These are phyloP conservation scores for Gadus macrocephalus DNA, from an alignment of 2,113 vertebrate species.

Conservation along the genomic window DNA sequence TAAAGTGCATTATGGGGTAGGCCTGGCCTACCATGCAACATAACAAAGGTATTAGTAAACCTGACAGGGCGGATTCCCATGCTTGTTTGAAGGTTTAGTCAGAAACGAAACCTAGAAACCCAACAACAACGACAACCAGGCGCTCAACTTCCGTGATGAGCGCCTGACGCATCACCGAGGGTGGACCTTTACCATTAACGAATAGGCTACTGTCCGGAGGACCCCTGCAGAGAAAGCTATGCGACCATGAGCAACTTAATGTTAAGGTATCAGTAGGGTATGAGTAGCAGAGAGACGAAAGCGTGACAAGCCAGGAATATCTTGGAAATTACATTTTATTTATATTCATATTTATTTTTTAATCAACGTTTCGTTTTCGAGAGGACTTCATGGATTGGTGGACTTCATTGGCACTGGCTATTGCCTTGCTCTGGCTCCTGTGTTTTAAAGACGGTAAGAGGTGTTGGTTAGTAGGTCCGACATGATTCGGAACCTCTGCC, in stretches of 20 bases:
- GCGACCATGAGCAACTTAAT: background rate
- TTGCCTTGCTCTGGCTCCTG: conserved; percentile 60
- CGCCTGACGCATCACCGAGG: conserved; percentile 17
- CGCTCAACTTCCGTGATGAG: conserved; percentile 14
- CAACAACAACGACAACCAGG: too few species aligned
- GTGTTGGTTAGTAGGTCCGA: too few species aligned
- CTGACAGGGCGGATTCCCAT: too few species aligned
- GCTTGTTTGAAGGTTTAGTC: too few species aligned
- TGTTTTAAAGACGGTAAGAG: conserved; percentile 61
- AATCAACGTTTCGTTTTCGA: conserved; percentile 28
- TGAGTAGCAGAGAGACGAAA: background rate
- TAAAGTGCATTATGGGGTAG: too few species aligned
- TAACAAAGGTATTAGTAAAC: too few species aligned
- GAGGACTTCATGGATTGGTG: conserved; percentile 64
- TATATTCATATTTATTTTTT: conserved; percentile 1
- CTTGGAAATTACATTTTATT: conserved; percentile 10
- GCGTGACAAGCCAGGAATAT: background rate
- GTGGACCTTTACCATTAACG: background rate
- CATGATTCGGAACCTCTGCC: too few species aligned
- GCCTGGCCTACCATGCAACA: too few species aligned
- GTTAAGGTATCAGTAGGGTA: background rate
- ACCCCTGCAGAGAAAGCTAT: conserved; percentile 42
- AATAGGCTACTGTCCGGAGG: background rate
- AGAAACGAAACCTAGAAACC: too few species aligned
- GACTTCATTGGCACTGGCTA: conserved; percentile 53